These are phyloP conservation scores for Antedon bifida DNA, from an alignment of 35 echinoderm and acorn worm species.

Conservation along the genomic window DNA sequence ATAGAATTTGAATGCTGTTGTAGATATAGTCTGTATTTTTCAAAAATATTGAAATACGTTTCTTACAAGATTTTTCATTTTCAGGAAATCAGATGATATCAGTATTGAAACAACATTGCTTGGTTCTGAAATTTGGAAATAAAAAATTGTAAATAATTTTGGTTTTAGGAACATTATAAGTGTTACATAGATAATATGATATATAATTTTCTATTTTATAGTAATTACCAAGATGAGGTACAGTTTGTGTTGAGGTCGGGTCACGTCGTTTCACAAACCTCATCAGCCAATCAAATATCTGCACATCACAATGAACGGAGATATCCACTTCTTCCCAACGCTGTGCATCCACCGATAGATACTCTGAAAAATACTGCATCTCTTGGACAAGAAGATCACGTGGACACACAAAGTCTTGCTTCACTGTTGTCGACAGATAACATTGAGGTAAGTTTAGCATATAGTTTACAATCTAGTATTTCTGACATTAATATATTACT, in stretches of 20 bases:
- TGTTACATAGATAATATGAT: no score
- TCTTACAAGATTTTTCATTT: slow-evolving; percentile 83
- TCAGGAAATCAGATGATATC: slow-evolving; percentile 91
- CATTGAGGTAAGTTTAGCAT: no score
- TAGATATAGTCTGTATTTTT: not conserved
- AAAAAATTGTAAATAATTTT: slow-evolving; percentile 1
- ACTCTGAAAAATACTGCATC: slow-evolving; percentile 95
- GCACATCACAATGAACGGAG: slow-evolving; percentile 93
- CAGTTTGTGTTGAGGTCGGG: slow-evolving; percentile 24
- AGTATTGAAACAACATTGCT: slow-evolving; percentile 92
- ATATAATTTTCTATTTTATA: no score
- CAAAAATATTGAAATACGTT: not conserved
- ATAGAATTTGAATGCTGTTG: not conserved
- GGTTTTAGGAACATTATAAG: no score
- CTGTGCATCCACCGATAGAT: slow-evolving; percentile 64
- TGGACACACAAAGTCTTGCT: slow-evolving; percentile 82
- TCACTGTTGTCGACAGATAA: slow-evolving; percentile 63
- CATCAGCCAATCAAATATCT: slow-evolving; percentile 99
- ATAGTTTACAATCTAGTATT: no score
- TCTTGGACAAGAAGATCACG: slow-evolving; percentile 74
- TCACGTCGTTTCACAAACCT: slow-evolving; percentile 66
- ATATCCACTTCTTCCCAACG: slow-evolving; percentile 92
- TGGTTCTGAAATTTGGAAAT: slow-evolving; percentile 39
- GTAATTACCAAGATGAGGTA: slow-evolving; percentile 58
- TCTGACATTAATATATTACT: no score